Conservation (phyloP, 64 coral and sea anemone species). For the Actinia equina region DNA sequence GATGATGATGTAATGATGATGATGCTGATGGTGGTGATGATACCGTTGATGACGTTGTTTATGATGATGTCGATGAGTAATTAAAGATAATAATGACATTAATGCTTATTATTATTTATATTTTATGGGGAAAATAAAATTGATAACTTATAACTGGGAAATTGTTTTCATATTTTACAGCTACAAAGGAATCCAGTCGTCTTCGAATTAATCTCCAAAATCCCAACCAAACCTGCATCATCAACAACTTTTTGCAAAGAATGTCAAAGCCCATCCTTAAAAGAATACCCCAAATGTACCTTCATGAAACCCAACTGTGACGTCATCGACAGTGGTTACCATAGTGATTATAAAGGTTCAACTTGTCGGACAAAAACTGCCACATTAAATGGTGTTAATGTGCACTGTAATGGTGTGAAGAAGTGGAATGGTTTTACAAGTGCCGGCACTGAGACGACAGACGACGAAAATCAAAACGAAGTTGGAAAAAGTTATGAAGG, state of each 20-base stretch:
- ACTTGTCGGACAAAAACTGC: neutral
- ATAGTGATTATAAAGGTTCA: neutral
- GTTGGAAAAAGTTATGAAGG: neutral
- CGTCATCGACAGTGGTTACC: neutral
- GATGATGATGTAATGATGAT: too few relatives aligned
- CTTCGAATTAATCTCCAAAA: conserved; percentile 2
- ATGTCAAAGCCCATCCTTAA: neutral
- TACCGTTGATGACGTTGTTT: too few relatives aligned
- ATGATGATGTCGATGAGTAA: too few relatives aligned
- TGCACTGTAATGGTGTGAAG: neutral
- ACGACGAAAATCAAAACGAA: neutral
- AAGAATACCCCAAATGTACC: neutral
- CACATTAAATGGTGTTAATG: neutral
- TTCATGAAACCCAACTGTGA: neutral
- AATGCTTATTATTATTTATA: too few relatives aligned
- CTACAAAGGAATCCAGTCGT: neutral
- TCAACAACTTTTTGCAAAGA: neutral
- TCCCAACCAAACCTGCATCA: neutral
- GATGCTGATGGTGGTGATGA: too few relatives aligned
- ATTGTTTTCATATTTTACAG: neutral
- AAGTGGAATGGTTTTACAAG: neutral
- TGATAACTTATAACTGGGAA: too few relatives aligned
- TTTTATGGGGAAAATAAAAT: too few relatives aligned
- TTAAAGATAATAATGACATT: too few relatives aligned
- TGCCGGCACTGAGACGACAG: neutral